phyloP scores from a whole-genome alignment of 1,140 invertebrate genomes.

The Cydia fagiglandana region DNA sequence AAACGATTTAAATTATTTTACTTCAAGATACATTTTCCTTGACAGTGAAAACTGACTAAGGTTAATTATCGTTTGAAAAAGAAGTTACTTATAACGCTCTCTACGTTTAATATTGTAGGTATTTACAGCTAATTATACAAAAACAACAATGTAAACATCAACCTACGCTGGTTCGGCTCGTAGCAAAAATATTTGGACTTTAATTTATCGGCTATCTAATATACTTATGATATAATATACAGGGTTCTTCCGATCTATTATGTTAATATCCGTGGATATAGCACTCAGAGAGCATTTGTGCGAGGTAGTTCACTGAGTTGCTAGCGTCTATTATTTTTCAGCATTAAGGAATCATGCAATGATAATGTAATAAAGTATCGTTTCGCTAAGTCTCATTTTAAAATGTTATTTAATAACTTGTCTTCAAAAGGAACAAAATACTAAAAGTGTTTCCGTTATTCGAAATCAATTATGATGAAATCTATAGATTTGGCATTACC shows the following conservation, averaged over 20 bases:
- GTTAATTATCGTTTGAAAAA: background rate
- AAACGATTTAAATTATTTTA: too few relatives aligned
- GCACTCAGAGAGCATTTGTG: conserved; percentile 14
- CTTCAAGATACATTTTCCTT: too few relatives aligned
- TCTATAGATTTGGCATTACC: too few relatives aligned
- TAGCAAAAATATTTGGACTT: conserved; percentile 20
- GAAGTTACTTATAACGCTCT: background rate
- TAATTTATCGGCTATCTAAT: background rate
- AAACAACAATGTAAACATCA: conserved; percentile 3
- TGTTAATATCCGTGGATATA: background rate
- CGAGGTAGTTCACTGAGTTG: background rate
- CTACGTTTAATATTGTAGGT: background rate
- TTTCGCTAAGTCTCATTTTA: too few relatives aligned
- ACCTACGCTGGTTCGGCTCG: conserved; percentile 2
- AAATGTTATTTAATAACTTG: too few relatives aligned
- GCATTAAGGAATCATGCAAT: too few relatives aligned
- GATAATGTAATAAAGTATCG: too few relatives aligned
- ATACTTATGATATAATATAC: background rate
- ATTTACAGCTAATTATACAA: background rate
- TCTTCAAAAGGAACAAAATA: too few relatives aligned
- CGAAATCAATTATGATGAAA: too few relatives aligned
- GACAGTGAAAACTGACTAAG: background rate
- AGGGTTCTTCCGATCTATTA: background rate
- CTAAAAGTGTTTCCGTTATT: too few relatives aligned
- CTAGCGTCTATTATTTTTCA: too few relatives aligned